Conservation (phyloP, 2,888 invertebrate genomes). For the Xestia rhomboidea region DNA sequence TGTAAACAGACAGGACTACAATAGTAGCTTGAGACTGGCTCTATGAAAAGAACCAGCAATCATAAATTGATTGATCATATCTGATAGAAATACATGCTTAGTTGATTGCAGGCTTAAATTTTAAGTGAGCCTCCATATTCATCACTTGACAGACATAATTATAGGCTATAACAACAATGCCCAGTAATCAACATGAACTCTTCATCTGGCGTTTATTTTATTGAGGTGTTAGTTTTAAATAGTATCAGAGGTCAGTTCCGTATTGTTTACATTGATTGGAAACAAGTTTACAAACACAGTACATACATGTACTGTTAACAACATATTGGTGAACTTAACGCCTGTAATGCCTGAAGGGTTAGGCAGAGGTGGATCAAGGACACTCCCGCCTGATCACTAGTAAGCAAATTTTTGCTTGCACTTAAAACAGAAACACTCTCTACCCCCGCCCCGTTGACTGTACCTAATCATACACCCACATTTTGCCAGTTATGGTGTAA, state of each 20-base stretch:
- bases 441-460: too few species aligned
- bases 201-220: slow-evolving; percentile 6
- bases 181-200: neutral
- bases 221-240: slow-evolving; percentile 10
- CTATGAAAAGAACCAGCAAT: neutral
- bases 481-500: neutral
- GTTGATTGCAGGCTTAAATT: neutral
- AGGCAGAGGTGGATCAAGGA: neutral
- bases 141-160: neutral
- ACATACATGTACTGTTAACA: neutral
- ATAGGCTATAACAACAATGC: neutral
- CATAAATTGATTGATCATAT: neutral
- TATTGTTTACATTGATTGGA: slow-evolving; percentile 18
- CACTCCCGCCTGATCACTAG: too few species aligned
- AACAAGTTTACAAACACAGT: slow-evolving; percentile 20
- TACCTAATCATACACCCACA: neutral
- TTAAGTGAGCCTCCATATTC: neutral
- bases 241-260: slow-evolving; percentile 34
- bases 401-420: too few species aligned
- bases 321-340: neutral
- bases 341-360: neutral
- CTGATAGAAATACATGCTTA: neutral
- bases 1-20: neutral
- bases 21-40: neutral
- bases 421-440: too few species aligned